Evolutionary conservation across 1,140 invertebrate species (phyloP), one percentile per base, ranked within the genome.

Genomic region (Augochlora pura): DNA sequence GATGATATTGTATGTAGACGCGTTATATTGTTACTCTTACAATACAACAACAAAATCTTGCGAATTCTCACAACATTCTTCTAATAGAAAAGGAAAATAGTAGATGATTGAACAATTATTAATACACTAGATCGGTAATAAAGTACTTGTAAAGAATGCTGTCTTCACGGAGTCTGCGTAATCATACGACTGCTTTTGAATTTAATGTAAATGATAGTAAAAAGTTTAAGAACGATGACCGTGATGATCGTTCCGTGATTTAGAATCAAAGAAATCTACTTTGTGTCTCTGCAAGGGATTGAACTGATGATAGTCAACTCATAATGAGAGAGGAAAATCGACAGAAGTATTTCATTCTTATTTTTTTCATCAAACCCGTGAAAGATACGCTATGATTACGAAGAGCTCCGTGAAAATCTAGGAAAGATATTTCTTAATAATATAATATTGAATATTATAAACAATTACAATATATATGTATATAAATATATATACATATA

Each of bases 401-500:
- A 77, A 23, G 71, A 68, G 71, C 78, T 67, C 27, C 39, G 46
- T 62, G 72, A 62, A 80, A 83, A 69, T 87, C 80, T 89, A 80
- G 75, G 71, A 77, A 87, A 87, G 39, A 86, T 85, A 88, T 91
- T 90, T 75, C 72, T 82, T 42, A 86, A 90, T 85, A 82, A 90
- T 90, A 82, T 78, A 88, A 82, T 86, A 86, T 87, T 85, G 75
- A 88, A 88, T 82, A 89, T 88, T 87, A 89, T 86, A 90, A 91
- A 88, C 66, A 88, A 91, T 86, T 86, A 91, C 83, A 87, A 87
- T 83, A 86, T 87, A 88, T 84, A 14, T 46, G 10, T 82, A 87
- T 87, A 88, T 82, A 87, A 81, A 86, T 87, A 88, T 84, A 87
- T 82, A 87, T 87, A 88, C 82, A 87, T 81, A 87, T 87, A 88